Base-by-base conservation (phyloP, 2,797 vertebrate genomes). In the Leucoraja ocellata region DNA sequence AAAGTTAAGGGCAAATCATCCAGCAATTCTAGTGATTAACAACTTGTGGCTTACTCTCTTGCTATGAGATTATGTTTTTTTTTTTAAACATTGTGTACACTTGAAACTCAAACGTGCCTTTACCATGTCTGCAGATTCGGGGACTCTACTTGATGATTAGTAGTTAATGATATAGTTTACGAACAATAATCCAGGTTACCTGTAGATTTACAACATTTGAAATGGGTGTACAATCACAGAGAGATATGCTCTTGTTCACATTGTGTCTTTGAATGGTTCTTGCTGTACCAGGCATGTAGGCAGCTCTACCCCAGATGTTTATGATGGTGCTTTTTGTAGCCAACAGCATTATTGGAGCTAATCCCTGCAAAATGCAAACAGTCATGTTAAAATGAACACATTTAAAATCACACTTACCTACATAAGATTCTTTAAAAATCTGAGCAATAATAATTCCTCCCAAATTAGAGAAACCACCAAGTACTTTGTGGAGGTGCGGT, bases 291-390 rank as follows among this genome's bases (percentile, higher is more conserved):
- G 93, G 94, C 94, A 94, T 25, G 71, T 83, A 65, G 93, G 93
- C 28, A 80, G 25, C 16, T 71, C 95, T 95, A 99, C 79, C 97
- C 97, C 90, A 98, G 95, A 93, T 97, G 96, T 95, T 97, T 98
- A 94, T 97, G 97, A 23, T 95, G 97, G 94, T 97, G 96, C 95
- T 98, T 98, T 78, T 98, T 97, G 0, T 97, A 97, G 94, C 97
- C 97, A 0, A 98, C 97, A 94, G 98, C 97, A 0, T 97, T 98
- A 95, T 97, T 98, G 76, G 97, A 96, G 94, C 94, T 97, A 88
- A 96, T 97, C 77, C 97, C 98, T 99, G 96, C 11, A 94, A 95
- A 93, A 93, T 32, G 32, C 91, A 39, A 23, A 61, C 58, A 71
- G 28, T 16, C 80, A 76, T 28, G 23, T 74, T 32, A 88, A 63